phyloP scores from a whole-genome alignment of 2,888 invertebrate species.

The Xanthia icteritia region DNA sequence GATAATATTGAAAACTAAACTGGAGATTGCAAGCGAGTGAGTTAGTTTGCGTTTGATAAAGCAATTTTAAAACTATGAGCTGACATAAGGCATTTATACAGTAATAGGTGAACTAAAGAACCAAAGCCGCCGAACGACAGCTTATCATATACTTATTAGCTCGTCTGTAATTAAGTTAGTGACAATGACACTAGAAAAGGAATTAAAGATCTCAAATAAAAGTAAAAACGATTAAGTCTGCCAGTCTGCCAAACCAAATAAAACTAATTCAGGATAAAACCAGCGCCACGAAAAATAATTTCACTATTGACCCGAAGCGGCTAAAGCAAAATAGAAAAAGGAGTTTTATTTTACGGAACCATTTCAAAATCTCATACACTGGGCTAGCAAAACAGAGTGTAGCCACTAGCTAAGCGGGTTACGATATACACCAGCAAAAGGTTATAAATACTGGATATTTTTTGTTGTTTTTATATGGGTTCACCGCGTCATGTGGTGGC shows the following conservation, averaged over 20 bases:
- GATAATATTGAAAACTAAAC: conserved; percentile 19
- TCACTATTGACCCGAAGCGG: conserved; percentile 30
- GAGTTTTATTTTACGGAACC: conserved; percentile 38
- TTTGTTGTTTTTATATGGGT: conserved; percentile 43
- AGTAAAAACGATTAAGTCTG: conserved; percentile 15
- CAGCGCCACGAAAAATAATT: conserved; percentile 30
- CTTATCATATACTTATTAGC: background rate
- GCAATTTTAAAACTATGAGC: background rate
- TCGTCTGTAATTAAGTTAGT: background rate
- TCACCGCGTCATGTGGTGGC: conserved; percentile 9
- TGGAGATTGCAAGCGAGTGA: conserved; percentile 7
- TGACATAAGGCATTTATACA: background rate
- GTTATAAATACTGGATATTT: conserved; percentile 44
- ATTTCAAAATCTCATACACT: conserved; percentile 49
- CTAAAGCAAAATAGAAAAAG: conserved; percentile 37
- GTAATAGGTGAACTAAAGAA: background rate
- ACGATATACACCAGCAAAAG: conserved; percentile 44
- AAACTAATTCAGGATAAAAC: conserved; percentile 29
- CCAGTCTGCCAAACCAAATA: conserved; percentile 17
- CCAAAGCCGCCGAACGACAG: background rate
- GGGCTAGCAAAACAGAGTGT: conserved; percentile 33
- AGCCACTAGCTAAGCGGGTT: conserved; percentile 44
- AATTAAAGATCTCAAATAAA: conserved; percentile 11
- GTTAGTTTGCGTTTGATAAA: background rate
- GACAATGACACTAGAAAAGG: background rate